These are phyloP conservation scores for Lineus longissimus DNA, from an alignment of 1,140 invertebrate species.

Conservation along the genomic window DNA sequence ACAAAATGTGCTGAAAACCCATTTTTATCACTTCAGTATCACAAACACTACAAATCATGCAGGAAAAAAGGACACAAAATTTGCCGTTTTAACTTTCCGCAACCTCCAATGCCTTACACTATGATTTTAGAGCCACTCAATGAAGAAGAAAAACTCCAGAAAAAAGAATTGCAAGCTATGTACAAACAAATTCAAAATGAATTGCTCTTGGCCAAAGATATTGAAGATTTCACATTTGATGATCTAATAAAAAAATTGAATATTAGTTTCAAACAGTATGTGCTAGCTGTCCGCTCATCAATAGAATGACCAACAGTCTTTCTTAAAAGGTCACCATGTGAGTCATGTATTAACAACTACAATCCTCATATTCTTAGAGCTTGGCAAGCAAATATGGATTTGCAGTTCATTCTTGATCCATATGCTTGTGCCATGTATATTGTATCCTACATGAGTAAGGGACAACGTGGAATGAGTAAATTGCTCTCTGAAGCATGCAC, in stretches of 20 bases:
- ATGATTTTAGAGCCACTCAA: constrained; percentile 15
- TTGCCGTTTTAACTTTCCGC: constrained; percentile 28
- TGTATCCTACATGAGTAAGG: neutral
- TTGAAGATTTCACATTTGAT: neutral
- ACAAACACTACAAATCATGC: constrained; percentile 25
- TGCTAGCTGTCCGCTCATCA: constrained; percentile 21
- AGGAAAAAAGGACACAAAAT: constrained; percentile 18
- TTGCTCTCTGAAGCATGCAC: constrained; percentile 12
- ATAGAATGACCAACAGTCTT: constrained; percentile 18
- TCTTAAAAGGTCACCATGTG: constrained; percentile 12
- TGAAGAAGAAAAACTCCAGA: constrained; percentile 3
- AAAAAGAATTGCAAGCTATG: neutral
- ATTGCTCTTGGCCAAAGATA: neutral
- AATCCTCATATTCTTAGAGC: constrained; percentile 10
- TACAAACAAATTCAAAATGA: neutral
- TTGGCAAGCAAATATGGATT: constrained; percentile 18
- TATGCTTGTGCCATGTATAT: constrained; percentile 1
- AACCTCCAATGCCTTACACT: constrained; percentile 19
- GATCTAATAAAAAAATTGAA: constrained; percentile 15
- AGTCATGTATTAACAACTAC: constrained; percentile 21
- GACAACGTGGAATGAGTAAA: constrained; percentile 13
- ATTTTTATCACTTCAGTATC: constrained; percentile 15
- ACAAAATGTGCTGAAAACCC: neutral
- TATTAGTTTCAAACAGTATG: constrained; percentile 18
- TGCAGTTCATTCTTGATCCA: neutral